A percentile compares a stretch with the other conserved stretches of the same genome.
phyloP scores from a whole-genome alignment of 2,797 vertebrate species.

The Peromyscus nudipes region DNA sequence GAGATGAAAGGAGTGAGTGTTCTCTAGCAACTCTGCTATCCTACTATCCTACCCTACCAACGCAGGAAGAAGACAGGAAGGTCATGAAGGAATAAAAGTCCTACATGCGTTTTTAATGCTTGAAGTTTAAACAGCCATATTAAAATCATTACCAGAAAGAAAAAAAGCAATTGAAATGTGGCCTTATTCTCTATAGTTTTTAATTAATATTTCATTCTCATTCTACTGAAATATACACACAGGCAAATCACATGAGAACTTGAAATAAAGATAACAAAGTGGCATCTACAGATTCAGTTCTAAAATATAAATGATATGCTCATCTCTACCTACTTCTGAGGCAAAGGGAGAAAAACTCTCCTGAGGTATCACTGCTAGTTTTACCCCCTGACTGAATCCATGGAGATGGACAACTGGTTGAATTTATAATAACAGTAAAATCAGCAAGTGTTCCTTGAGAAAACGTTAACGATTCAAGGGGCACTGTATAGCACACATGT shows the following conservation, averaged over 20 bases:
- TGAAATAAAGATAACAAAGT: neutral
- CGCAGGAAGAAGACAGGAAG: neutral
- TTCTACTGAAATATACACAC: neutral
- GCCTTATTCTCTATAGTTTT: neutral
- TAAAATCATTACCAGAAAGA: constrained; percentile 24
- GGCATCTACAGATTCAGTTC: neutral
- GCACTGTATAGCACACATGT: neutral
- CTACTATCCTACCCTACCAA: neutral
- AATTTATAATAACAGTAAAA: neutral
- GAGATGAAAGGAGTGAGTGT: neutral
- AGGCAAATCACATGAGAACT: neutral
- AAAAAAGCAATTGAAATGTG: neutral
- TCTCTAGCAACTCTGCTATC: neutral
- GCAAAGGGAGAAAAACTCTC: neutral
- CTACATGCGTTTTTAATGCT: neutral
- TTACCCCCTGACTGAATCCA: neutral
- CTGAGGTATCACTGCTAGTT: neutral
- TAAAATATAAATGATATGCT: neutral
- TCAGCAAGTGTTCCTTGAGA: neutral
- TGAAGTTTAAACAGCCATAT: neutral
- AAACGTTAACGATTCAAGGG: neutral
- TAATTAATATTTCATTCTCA: neutral
- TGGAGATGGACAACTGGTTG: neutral
- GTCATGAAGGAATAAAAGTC: neutral
- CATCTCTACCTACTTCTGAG: constrained; percentile 26